Percentiles rank a stretch among this genome's conserved stretches.
These are phyloP conservation scores for Poecilus cupreus DNA, from an alignment of 2,888 invertebrate species.

Conservation along the genomic window DNA sequence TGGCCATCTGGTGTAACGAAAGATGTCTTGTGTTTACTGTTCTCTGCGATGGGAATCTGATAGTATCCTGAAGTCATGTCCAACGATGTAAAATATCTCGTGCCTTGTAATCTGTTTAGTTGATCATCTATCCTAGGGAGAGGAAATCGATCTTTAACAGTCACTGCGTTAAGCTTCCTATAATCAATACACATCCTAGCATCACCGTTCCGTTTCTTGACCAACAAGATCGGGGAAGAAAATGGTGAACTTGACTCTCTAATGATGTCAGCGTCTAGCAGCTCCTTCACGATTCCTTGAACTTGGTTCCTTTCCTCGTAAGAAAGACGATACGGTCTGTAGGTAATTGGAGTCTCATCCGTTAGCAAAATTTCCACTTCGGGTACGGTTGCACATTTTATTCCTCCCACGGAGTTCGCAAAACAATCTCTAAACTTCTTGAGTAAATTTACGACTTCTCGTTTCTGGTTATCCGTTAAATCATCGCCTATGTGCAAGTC, in stretches of 20 bases:
- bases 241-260: conserved; percentile 64
- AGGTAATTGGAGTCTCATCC: conserved; percentile 58
- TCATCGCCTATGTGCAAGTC: background rate
- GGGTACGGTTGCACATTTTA: conserved; percentile 46
- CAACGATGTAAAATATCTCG: conserved; percentile 64
- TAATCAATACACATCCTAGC: conserved; percentile 65
- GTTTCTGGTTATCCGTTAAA: background rate
- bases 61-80: conserved; percentile 66
- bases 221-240: conserved; percentile 61
- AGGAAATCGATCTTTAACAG: conserved; percentile 66
- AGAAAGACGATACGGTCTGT: conserved; percentile 63
- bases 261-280: conserved; percentile 61
- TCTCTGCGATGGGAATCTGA: conserved; percentile 65
- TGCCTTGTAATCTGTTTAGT: conserved; percentile 63
- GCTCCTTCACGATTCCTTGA: conserved; percentile 61
- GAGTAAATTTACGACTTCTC: background rate
- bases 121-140: conserved; percentile 66
- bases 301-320: conserved; percentile 61
- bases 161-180: conserved; percentile 65
- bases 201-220: conserved; percentile 64
- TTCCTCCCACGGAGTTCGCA: conserved; percentile 30
- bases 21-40: conserved; percentile 65
- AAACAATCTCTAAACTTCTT: conserved; percentile 1
- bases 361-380: conserved; percentile 61
- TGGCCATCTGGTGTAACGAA: conserved; percentile 66